Conservation (phyloP, 1,140 invertebrate species). For the Saccostrea cuccullata region DNA sequence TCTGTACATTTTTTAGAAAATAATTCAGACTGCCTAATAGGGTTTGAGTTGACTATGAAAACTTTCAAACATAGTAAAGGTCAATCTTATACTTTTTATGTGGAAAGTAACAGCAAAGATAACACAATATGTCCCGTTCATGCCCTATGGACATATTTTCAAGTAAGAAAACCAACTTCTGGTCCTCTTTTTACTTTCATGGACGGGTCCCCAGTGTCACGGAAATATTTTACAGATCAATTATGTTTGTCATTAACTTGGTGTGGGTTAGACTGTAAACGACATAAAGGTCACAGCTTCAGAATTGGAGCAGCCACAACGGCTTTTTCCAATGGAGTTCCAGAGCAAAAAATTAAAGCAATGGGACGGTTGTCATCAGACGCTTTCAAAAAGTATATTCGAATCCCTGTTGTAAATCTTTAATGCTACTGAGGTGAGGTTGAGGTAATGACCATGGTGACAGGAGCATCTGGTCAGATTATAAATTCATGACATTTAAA, state of each 20-base stretch:
- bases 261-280: neutral
- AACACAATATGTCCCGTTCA: too few relatives aligned
- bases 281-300: slow-evolving; percentile 29
- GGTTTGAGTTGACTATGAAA: neutral
- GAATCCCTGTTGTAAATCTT: slow-evolving; percentile 38
- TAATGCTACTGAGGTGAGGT: too few relatives aligned
- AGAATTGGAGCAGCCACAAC: too few relatives aligned
- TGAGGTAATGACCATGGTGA: neutral
- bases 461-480: neutral
- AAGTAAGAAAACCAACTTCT: neutral
- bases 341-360: neutral
- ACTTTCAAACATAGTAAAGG: neutral
- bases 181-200: neutral
- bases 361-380: neutral
- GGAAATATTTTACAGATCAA: neutral
- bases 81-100: too few relatives aligned
- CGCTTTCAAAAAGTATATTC: slow-evolving; percentile 45
- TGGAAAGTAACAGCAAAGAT: too few relatives aligned
- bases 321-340: too few relatives aligned
- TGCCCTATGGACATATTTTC: too few relatives aligned
- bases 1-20: neutral
- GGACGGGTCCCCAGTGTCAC: too few relatives aligned
- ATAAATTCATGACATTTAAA: neutral
- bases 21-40: neutral
- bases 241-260: slow-evolving; percentile 16